These are phyloP conservation scores for Oryzias melastigma DNA, from an alignment of 2,113 vertebrate species.

Conservation along the genomic window DNA sequence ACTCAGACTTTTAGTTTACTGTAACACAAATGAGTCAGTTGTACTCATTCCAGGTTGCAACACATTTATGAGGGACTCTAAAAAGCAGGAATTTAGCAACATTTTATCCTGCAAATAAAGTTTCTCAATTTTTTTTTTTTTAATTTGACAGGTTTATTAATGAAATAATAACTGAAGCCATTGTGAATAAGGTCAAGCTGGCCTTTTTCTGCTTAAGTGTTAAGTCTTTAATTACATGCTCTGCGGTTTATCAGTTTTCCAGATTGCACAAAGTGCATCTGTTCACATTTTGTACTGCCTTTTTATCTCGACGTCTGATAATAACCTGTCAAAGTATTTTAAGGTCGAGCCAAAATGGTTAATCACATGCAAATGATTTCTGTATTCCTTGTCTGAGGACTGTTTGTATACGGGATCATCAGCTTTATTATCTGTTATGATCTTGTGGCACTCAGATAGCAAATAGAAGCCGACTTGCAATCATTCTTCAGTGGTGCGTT, in stretches of 20 bases:
- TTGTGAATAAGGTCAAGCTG: conserved; percentile 39
- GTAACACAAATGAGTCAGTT: conserved; percentile 59
- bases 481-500: conserved; percentile 22
- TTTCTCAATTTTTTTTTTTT: background rate
- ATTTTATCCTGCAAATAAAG: conserved; percentile 14
- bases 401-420: conserved; percentile 6
- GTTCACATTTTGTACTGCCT: conserved; percentile 1
- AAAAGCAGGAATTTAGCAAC: conserved; percentile 13
- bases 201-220: conserved; percentile 30
- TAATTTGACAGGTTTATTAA: conserved; percentile 37
- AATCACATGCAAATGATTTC: background rate
- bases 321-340: conserved; percentile 29
- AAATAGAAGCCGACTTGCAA: conserved; percentile 23
- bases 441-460: conserved; percentile 9
- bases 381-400: background rate
- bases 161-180: conserved; percentile 29
- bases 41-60: conserved; percentile 45
- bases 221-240: conserved; percentile 41
- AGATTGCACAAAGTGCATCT: conserved; percentile 18
- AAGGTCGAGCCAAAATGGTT: background rate
- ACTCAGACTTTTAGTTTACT: conserved; percentile 55
- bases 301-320: conserved; percentile 19
- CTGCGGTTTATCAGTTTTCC: conserved; percentile 37
- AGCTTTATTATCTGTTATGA: conserved; percentile 16
- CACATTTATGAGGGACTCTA: conserved; percentile 46